Evolutionary conservation across 2,888 invertebrate genomes (phyloP).

Genomic region (Mallateleia sp.): DNA sequence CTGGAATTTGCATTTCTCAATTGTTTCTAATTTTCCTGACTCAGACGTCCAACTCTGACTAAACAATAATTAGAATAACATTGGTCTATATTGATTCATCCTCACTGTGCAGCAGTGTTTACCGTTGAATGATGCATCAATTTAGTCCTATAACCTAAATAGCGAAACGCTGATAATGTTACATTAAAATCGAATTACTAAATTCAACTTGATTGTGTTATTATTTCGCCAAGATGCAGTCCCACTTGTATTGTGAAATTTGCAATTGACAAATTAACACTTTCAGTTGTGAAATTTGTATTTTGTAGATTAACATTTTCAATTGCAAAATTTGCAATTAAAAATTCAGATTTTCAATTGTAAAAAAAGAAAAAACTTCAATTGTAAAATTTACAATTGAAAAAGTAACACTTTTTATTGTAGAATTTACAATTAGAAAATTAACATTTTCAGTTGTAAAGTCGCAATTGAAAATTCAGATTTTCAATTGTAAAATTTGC

Average conservation of each 20-base stretch:
- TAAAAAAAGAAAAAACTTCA: too few species aligned
- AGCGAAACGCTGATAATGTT: conserved; percentile 46
- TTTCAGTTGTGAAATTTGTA: too few species aligned
- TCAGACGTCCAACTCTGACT: neutral
- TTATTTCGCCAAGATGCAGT: conserved; percentile 9
- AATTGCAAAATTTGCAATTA: too few species aligned
- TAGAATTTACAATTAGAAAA: too few species aligned
- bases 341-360: too few species aligned
- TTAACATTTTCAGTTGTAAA: too few species aligned
- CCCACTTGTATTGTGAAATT: neutral
- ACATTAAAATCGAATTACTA: conserved; percentile 53
- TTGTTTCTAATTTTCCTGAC: conserved; percentile 17
- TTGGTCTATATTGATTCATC: conserved; percentile 70
- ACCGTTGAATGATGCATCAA: conserved; percentile 51
- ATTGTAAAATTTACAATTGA: too few species aligned
- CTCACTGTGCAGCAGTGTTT: conserved; percentile 35
- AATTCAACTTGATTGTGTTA: conserved; percentile 34
- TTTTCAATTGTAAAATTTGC: too few species aligned
- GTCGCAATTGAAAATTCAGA: too few species aligned
- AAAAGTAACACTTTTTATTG: too few species aligned
- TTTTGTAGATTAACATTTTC: too few species aligned
- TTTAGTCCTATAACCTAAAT: conserved; percentile 57
- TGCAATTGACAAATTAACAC: too few species aligned
- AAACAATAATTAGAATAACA: conserved; percentile 63
- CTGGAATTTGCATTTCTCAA: neutral